Conservation (phyloP, 2,113 vertebrate species). For the Catharus minimus region DNA sequence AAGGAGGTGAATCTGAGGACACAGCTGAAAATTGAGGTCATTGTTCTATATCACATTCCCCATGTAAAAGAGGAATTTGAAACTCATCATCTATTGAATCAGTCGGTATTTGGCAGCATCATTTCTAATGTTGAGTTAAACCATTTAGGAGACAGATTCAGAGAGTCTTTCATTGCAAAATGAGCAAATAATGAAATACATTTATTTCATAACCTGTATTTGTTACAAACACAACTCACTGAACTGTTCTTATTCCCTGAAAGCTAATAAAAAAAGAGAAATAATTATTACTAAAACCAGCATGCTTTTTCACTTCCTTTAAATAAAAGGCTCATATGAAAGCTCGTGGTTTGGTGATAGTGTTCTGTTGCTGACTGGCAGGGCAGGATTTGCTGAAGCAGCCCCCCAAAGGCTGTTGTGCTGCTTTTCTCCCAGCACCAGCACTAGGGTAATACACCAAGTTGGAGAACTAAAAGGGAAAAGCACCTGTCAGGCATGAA, state of each 20-base stretch:
- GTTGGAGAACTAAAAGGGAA: background rate
- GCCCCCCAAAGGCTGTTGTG: background rate
- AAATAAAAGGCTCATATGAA: constrained; percentile 26
- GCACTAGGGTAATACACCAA: background rate
- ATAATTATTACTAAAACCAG: constrained; percentile 11
- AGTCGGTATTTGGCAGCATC: constrained; percentile 40
- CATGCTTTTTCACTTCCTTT: constrained; percentile 23
- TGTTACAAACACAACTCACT: constrained; percentile 39
- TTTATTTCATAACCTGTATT: constrained; percentile 63
- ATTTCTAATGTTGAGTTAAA: constrained; percentile 58
- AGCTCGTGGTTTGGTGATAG: constrained; percentile 3
- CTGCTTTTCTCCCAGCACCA: background rate
- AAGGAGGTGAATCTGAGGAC: constrained; percentile 67
- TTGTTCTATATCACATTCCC: constrained; percentile 63
- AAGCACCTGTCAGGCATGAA: background rate
- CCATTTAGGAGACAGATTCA: constrained; percentile 48
- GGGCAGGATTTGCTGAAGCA: background rate
- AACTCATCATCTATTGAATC: constrained; percentile 51
- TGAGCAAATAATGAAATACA: constrained; percentile 60
- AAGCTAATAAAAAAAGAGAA: constrained; percentile 58
- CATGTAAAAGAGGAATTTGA: constrained; percentile 55
- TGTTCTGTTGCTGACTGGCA: background rate
- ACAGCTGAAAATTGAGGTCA: constrained; percentile 57
- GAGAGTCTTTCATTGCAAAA: constrained; percentile 49
- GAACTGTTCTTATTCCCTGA: constrained; percentile 50